Base-by-base conservation (phyloP, 2,797 vertebrate species). In the Oryzias dopingdopingensis region DNA sequence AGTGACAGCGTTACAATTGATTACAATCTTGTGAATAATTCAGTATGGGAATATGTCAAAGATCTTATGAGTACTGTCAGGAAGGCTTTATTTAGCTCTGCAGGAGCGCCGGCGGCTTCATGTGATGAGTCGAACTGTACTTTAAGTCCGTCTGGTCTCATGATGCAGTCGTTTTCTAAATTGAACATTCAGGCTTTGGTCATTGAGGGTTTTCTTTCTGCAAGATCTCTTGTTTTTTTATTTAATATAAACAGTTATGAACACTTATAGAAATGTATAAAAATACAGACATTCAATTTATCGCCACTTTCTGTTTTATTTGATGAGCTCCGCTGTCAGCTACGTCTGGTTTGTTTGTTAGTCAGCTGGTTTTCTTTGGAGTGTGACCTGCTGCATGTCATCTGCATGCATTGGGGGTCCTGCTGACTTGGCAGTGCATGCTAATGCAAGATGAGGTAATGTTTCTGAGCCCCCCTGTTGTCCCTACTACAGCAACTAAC, bases 351-450 rank as follows among this genome's bases (percentile, higher is more conserved):
- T 67, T 76, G 16, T 75, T 80, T 70, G 52, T 24, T 69, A 77
- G 65, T 63, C 49, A 64, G 50, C 62, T 74, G 42, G 72, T 54
- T 66, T 79, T 22, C 64, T 62, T 32, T 26, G 48, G 49, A 58
- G 76, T 83, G 82, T 81, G 78, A 22, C 71, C 71, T 26, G 55
- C 76, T 81, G 72, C 75, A 70, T 77, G 76, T 61, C 62, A 75
- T 74, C 71, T 80, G 44, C 75, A 77, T 83, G 80, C 76, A 74
- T 56, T 70, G 69, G 23, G 57, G 65, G 64, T 67, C 62, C 59
- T 70, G 67, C 63, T 70, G 84, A 89, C 77, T 87, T 84, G 86
- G 81, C 83, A 80, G 40, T 66, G 69, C 79, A 81, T 87, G 76
- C 76, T 83, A 74, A 81, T 79, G 75, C 72, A 72, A 63, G 56